Percentiles rank a stretch among this genome's conserved stretches.
phyloP scores from a whole-genome alignment of 1,140 invertebrate species.

The Apolygus lucorum region DNA sequence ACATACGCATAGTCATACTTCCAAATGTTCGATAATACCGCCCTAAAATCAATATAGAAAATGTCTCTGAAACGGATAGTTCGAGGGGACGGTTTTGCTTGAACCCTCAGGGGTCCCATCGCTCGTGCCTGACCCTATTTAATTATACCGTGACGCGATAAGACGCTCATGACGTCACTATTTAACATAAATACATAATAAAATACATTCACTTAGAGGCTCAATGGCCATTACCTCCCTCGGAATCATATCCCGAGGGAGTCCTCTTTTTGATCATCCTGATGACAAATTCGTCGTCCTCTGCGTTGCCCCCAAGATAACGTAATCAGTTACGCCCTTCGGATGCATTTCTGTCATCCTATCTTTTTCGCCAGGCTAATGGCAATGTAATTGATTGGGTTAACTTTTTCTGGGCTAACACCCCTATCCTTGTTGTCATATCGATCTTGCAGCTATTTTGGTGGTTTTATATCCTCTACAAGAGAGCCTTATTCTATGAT shows the following conservation, averaged over 20 bases:
- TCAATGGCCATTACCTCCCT: not conserved
- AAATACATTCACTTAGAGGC: slow-evolving; percentile 29
- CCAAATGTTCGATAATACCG: too few species aligned
- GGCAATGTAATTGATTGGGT: not conserved
- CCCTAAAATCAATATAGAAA: not conserved
- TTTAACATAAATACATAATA: slow-evolving; percentile 34
- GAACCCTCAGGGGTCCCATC: not conserved
- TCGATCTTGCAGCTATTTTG: too few species aligned
- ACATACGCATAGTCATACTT: too few species aligned
- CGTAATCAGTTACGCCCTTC: slow-evolving; percentile 2
- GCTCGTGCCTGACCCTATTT: slow-evolving; percentile 16
- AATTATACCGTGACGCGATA: slow-evolving; percentile 26
- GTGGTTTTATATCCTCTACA: too few species aligned
- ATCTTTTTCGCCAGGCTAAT: not conserved
- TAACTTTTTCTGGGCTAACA: slow-evolving; percentile 4
- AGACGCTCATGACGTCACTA: slow-evolving; percentile 30
- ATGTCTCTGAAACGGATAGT: not conserved
- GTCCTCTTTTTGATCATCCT: slow-evolving; percentile 12
- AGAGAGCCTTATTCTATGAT: too few species aligned
- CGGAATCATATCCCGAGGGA: not conserved
- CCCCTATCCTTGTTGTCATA: too few species aligned
- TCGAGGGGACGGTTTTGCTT: too few species aligned
- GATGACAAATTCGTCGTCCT: slow-evolving; percentile 17
- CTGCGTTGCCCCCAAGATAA: slow-evolving; percentile 10
- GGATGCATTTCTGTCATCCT: not conserved